A percentile compares a stretch with the other conserved stretches of the same genome.
Conservation (phyloP, 2,888 invertebrate species). For the Callyntrura sp. region DNA sequence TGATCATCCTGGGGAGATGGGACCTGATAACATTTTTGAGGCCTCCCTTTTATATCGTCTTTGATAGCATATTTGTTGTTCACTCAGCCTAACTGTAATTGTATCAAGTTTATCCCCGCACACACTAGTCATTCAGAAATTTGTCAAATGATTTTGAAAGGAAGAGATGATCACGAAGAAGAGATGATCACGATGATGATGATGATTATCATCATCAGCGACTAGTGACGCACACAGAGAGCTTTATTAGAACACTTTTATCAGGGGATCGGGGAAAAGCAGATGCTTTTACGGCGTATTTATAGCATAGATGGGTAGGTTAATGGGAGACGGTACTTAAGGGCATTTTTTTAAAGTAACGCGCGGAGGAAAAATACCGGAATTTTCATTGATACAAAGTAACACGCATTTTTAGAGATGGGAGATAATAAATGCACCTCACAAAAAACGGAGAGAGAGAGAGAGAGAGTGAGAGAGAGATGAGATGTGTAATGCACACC, state of each 20-base stretch:
- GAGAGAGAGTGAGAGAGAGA: too few relatives aligned
- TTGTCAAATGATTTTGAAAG: constrained; percentile 46
- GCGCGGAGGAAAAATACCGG: too few relatives aligned
- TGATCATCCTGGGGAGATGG: neutral
- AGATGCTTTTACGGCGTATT: constrained; percentile 39
- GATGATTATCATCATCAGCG: too few relatives aligned
- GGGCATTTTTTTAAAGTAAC: constrained; percentile 31
- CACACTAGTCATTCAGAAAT: constrained; percentile 17
- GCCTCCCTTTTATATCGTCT: constrained; percentile 56
- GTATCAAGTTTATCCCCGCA: constrained; percentile 74
- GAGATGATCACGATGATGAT: neutral
- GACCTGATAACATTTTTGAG: constrained; percentile 50
- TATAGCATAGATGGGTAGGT: constrained; percentile 28
- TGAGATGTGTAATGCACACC: too few relatives aligned
- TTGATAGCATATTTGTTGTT: constrained; percentile 72
- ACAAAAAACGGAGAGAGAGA: too few relatives aligned
- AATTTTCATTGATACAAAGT: neutral
- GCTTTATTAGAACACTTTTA: too few relatives aligned
- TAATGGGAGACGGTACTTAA: constrained; percentile 51
- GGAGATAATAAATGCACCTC: too few relatives aligned
- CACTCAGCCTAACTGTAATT: constrained; percentile 72
- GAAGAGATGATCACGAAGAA: too few relatives aligned
- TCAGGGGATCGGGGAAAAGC: constrained; percentile 51
- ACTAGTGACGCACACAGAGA: too few relatives aligned
- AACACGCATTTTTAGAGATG: too few relatives aligned